phyloP scores from a whole-genome alignment of 1,140 invertebrate genomes.

The Battus philenor region DNA sequence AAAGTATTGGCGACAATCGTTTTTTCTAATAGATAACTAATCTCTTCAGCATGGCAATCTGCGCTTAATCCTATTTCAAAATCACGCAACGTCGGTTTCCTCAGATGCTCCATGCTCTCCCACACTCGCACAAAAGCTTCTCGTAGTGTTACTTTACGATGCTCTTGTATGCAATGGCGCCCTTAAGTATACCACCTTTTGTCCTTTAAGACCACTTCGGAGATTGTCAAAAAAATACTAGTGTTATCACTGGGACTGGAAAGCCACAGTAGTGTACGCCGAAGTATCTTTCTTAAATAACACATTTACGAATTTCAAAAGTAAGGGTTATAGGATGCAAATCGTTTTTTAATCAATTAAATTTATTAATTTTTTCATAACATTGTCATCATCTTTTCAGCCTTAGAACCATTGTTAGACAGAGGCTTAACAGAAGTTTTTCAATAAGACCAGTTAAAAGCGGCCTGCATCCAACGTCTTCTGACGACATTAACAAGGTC shows the following conservation, averaged over 20 bases:
- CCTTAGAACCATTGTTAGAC: no score
- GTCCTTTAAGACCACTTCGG: slow-evolving; percentile 25
- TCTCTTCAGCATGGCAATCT: slow-evolving; percentile 46
- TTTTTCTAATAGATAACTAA: slow-evolving; percentile 56
- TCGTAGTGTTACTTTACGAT: slow-evolving; percentile 44
- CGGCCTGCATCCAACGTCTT: no score
- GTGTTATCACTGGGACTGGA: slow-evolving; percentile 13
- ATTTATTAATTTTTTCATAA: no score
- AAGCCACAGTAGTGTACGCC: slow-evolving; percentile 2
- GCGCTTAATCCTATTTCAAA: slow-evolving; percentile 64
- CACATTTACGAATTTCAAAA: background rate
- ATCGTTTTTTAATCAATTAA: no score
- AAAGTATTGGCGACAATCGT: slow-evolving; percentile 45
- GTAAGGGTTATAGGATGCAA: background rate
- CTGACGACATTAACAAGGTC: no score
- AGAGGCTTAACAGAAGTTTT: no score
- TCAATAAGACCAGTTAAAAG: no score
- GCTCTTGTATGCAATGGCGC: slow-evolving; percentile 37
- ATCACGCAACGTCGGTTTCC: slow-evolving; percentile 67
- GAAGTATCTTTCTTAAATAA: slow-evolving; percentile 4
- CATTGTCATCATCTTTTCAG: no score
- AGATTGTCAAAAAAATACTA: slow-evolving; percentile 15
- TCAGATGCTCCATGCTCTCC: slow-evolving; percentile 54
- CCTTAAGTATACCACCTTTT: slow-evolving; percentile 37
- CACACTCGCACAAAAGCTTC: slow-evolving; percentile 58